A percentile compares a stretch with the other conserved stretches of the same genome.
Conservation (phyloP, 2,888 invertebrate genomes). For the Xylota sylvarum region DNA sequence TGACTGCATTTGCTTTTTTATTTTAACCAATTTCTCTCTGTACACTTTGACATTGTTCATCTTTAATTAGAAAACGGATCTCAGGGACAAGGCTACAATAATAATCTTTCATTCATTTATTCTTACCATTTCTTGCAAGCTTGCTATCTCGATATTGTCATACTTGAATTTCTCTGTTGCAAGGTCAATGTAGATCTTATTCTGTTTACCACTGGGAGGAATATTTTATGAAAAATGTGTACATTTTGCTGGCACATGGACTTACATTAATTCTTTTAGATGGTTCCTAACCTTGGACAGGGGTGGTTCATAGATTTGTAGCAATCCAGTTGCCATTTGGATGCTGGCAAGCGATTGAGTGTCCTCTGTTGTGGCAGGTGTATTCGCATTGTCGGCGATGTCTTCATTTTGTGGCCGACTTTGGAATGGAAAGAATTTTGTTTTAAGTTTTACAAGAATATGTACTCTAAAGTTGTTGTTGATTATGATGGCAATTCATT, state of each 20-base stretch:
- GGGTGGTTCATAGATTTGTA: slow-evolving; percentile 82
- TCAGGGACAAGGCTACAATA: no score
- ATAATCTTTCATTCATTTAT: no score
- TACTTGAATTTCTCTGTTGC: slow-evolving; percentile 83
- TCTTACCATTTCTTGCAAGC: slow-evolving; percentile 82
- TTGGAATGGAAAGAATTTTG: background rate
- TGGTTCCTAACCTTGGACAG: slow-evolving; percentile 80
- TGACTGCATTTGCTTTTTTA: slow-evolving; percentile 83
- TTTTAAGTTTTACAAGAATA: background rate
- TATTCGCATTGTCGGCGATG: slow-evolving; percentile 14
- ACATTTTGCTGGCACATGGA: background rate
- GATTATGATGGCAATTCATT: slow-evolving; percentile 7
- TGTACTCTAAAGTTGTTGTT: background rate
- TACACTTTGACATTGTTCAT: slow-evolving; percentile 82
- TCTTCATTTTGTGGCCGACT: slow-evolving; percentile 45
- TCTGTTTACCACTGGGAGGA: slow-evolving; percentile 82
- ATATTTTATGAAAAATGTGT: background rate
- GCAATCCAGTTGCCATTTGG: slow-evolving; percentile 81
- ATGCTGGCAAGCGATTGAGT: slow-evolving; percentile 79
- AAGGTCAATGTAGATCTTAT: slow-evolving; percentile 83
- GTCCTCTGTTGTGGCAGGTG: slow-evolving; percentile 7
- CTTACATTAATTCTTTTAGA: slow-evolving; percentile 83
- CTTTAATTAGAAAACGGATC: slow-evolving; percentile 77
- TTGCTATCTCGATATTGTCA: slow-evolving; percentile 81
- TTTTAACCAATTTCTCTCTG: slow-evolving; percentile 82